Evolutionary conservation across 2,888 invertebrate genomes (phyloP), one percentile per base, ranked within the genome.

Genomic region (Meteorus colon): DNA sequence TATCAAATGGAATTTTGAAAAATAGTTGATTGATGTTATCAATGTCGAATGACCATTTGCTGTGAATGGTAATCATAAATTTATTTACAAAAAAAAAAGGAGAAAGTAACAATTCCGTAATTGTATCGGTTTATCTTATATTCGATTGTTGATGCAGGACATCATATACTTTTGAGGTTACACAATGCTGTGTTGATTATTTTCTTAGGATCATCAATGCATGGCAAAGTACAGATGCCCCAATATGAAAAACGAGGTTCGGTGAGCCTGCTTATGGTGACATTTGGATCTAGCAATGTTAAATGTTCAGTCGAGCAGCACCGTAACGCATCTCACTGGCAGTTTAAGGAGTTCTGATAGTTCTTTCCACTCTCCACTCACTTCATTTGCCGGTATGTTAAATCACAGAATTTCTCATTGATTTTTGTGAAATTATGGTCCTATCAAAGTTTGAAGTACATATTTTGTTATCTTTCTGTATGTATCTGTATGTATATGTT

Each of bases 331-430:
- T 60, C 71, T 78, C 19, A 81, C 83, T 80, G 76, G 78, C 62
- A 72, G 72, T 67, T 66, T 80, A 41, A 80, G 81, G 78, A 82
- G 84, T 65, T 69, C 80, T 0, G 81, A 80, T 45, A 84, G 79
- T 73, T 81, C 81, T 51, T 85, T 87, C 68, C 81, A 88, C 69
- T 82, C 81, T 63, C 85, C 88, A 74, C 80, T 89, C 76, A 88
- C 85, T 73, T 86, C 87, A 73, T 89, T 85, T 45, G 81, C 82
- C 59, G 86, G 86, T 86, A 75, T 66, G 81, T 81, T 51, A 16
- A 10, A 27, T 48, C 48, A 48, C 1, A 2, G 16, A 0, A 10
- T 4, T 45, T 45, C 3, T 10, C 45, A 14, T 10, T 45, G 14
- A 45, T 10, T 45, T 45, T 45, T 10, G 31, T 65, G n/a, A n/a